phyloP scores from a whole-genome alignment of 2,113 vertebrate genomes.

The Hippocampus zosterae region DNA sequence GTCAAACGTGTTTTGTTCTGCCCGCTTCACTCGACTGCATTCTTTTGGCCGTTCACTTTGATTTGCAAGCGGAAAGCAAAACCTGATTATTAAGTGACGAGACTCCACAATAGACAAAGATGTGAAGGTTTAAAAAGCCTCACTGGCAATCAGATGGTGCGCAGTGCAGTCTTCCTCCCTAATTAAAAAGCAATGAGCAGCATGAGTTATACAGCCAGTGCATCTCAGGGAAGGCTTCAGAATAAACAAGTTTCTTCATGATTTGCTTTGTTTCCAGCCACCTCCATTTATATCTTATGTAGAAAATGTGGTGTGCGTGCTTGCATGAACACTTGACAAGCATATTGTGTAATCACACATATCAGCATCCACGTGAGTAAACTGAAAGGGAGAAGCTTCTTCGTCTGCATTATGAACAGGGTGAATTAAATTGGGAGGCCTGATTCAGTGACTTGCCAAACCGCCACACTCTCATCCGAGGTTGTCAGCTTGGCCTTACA shows the following conservation, averaged over 20 bases:
- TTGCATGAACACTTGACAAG: neutral
- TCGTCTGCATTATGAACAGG: conserved; percentile 33
- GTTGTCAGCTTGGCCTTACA: neutral
- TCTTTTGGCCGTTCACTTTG: conserved; percentile 34
- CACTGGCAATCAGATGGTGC: conserved; percentile 27
- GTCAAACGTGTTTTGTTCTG: conserved; percentile 36
- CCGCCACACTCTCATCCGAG: conserved; percentile 9
- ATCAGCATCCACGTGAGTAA: conserved; percentile 2
- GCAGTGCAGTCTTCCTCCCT: conserved; percentile 23
- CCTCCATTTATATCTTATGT: neutral
- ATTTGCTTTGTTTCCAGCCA: conserved; percentile 24
- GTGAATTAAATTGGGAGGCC: conserved; percentile 45
- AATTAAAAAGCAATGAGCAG: conserved; percentile 44
- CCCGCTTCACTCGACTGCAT: conserved; percentile 39
- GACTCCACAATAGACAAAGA: conserved; percentile 19
- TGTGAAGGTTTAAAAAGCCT: conserved; percentile 18
- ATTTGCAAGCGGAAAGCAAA: conserved; percentile 32
- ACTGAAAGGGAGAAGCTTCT: conserved; percentile 36
- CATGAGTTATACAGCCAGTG: conserved; percentile 25
- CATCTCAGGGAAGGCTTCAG: conserved; percentile 16
- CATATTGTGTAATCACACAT: neutral
- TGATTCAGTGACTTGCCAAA: conserved; percentile 34
- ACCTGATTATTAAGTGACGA: conserved; percentile 43
- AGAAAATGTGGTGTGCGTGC: neutral
- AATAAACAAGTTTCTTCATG: conserved; percentile 29